A percentile compares a stretch with the other conserved stretches of the same genome.
These are phyloP conservation scores for Therioaphis trifolii DNA, from an alignment of 2,888 invertebrate species.

Conservation along the genomic window DNA sequence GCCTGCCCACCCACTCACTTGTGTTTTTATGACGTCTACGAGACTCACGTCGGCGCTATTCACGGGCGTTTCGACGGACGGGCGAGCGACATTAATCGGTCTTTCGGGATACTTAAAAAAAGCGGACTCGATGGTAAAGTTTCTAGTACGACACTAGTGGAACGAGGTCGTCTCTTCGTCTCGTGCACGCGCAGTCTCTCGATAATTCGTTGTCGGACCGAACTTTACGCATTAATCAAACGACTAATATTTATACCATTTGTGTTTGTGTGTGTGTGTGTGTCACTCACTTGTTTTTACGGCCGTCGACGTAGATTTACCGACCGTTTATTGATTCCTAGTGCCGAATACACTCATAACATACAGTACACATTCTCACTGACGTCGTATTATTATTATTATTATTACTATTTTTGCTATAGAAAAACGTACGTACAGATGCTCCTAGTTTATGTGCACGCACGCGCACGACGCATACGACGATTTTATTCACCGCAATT, in stretches of 20 bases:
- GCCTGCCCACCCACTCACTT: neutral
- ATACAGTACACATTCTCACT: too few species aligned
- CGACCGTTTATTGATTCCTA: constrained; percentile 25
- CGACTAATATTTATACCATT: neutral
- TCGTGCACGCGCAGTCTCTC: neutral
- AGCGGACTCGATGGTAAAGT: neutral
- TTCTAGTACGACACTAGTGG: too few species aligned
- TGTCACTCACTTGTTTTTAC: too few species aligned
- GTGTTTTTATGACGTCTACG: neutral
- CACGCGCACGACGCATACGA: too few species aligned
- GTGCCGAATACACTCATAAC: neutral
- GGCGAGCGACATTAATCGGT: constrained; percentile 27
- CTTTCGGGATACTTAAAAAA: constrained; percentile 50
- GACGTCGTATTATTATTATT: too few species aligned
- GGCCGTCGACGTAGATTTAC: constrained; percentile 2
- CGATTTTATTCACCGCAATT: too few species aligned
- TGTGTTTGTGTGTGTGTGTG: too few species aligned
- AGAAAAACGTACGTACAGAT: too few species aligned
- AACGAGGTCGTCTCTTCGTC: constrained; percentile 8
- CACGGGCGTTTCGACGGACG: constrained; percentile 20
- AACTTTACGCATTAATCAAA: constrained; percentile 48
- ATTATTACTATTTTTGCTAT: too few species aligned
- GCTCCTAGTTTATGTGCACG: too few species aligned
- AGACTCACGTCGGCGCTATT: constrained; percentile 6
- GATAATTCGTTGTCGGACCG: constrained; percentile 13